Evolutionary conservation across 2,888 invertebrate genomes (phyloP).

Genomic region (Calameuta idolon): DNA sequence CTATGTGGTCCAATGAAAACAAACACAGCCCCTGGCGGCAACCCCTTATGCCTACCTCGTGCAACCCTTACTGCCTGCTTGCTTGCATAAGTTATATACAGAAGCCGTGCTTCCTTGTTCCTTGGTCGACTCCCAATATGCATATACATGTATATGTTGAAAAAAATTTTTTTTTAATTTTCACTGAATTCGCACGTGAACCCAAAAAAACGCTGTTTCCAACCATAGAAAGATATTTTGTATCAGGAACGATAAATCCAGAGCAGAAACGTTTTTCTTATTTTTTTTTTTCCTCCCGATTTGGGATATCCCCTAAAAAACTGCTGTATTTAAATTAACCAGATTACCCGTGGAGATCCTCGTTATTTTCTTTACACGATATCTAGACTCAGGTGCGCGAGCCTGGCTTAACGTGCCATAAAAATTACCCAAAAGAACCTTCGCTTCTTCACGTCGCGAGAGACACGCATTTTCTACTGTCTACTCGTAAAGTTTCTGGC

Average conservation of each 20-base stretch:
- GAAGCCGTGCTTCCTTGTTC: not conserved
- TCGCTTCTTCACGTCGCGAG: not conserved
- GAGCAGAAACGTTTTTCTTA: not conserved
- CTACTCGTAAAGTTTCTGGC: not conserved
- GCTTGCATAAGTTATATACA: conserved; percentile 56
- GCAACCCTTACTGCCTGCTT: conserved; percentile 44
- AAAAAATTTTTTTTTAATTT: not conserved
- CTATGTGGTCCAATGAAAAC: conserved; percentile 66
- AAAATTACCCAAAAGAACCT: not conserved
- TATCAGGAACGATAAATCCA: not conserved
- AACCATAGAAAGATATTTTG: not conserved
- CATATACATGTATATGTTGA: not conserved
- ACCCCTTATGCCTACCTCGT: conserved; percentile 25
- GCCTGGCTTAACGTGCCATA: not conserved
- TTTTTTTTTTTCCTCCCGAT: not conserved
- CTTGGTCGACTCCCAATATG: not conserved
- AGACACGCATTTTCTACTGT: not conserved
- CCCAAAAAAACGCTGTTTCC: not conserved
- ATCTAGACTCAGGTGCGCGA: not conserved
- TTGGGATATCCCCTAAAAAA: not conserved
- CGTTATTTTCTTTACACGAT: not conserved
- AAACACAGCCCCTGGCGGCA: conserved; percentile 57
- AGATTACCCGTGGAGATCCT: not conserved
- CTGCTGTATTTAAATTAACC: not conserved
- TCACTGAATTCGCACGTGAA: not conserved